phyloP scores from a whole-genome alignment of 2,888 invertebrate genomes.

The Sarcophaga subvicina region DNA sequence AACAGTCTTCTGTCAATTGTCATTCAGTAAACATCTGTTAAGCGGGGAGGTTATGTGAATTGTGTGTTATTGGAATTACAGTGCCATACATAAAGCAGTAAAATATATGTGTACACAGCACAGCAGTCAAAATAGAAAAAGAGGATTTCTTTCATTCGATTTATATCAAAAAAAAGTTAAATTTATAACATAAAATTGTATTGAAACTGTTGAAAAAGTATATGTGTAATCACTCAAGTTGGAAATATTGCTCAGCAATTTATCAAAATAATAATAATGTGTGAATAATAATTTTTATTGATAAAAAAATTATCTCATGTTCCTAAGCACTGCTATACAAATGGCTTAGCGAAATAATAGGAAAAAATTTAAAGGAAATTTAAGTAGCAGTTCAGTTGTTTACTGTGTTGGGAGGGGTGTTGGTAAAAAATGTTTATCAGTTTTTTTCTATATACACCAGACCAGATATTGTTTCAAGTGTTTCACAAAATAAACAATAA shows the following conservation, averaged over 20 bases:
- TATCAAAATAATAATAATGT: constrained; percentile 36
- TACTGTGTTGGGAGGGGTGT: constrained; percentile 46
- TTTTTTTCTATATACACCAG: constrained; percentile 9
- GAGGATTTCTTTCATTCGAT: not conserved
- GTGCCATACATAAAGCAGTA: constrained; percentile 58
- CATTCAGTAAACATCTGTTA: constrained; percentile 36
- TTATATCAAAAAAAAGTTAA: constrained; percentile 31
- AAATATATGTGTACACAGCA: constrained; percentile 37
- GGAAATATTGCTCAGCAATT: constrained; percentile 24
- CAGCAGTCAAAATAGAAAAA: constrained; percentile 27
- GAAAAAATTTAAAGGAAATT: not conserved
- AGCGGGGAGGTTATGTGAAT: not conserved
- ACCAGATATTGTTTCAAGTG: constrained; percentile 50
- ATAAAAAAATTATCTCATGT: constrained; percentile 48
- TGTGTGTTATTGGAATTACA: constrained; percentile 48
- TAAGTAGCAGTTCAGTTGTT: constrained; percentile 5
- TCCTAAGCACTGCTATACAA: constrained; percentile 29
- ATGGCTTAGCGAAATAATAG: constrained; percentile 17
- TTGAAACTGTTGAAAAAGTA: constrained; percentile 13
- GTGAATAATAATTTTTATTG: constrained; percentile 53
- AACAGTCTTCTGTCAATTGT: constrained; percentile 63
- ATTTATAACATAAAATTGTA: constrained; percentile 34
- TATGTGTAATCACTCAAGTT: constrained; percentile 25
- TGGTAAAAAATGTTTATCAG: constrained; percentile 52
- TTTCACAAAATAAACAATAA: constrained; percentile 54